Conservation (phyloP, 2,113 vertebrate genomes). For the Syrrhaptes paradoxus region DNA sequence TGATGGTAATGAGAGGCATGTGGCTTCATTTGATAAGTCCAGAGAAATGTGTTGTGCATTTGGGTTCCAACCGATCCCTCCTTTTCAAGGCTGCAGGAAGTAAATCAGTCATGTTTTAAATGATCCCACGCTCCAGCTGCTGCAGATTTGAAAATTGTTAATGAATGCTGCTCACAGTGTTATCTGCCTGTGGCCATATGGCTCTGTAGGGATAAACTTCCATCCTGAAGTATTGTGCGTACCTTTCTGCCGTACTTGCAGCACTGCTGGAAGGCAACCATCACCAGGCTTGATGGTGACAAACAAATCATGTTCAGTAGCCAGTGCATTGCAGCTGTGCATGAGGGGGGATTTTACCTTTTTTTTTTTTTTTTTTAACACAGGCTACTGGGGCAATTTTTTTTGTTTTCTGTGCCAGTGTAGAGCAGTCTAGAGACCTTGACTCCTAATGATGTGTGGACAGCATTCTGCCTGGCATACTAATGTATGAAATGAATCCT, state of each 20-base stretch:
- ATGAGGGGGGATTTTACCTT: not conserved
- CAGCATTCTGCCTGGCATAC: not conserved
- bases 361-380: not conserved
- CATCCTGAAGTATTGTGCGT: not conserved
- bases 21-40: conserved; percentile 32
- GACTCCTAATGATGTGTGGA: not conserved
- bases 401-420: not conserved
- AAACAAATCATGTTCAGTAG: not conserved
- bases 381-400: not conserved
- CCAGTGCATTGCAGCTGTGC: not conserved
- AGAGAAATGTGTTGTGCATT: conserved; percentile 17
- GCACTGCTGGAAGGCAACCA: not conserved
- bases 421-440: not conserved
- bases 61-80: conserved; percentile 16
- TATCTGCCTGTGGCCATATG: conserved; percentile 60
- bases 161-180: conserved; percentile 48
- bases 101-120: conserved; percentile 65
- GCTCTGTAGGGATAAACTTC: conserved; percentile 39
- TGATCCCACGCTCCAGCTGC: conserved; percentile 64
- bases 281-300: not conserved
- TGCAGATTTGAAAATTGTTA: conserved; percentile 61
- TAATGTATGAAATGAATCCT: not conserved
- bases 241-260: not conserved
- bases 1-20: conserved; percentile 24
- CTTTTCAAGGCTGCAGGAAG: conserved; percentile 57